Conservation (phyloP, 2,113 vertebrate genomes). For the Sylvietta virens region DNA sequence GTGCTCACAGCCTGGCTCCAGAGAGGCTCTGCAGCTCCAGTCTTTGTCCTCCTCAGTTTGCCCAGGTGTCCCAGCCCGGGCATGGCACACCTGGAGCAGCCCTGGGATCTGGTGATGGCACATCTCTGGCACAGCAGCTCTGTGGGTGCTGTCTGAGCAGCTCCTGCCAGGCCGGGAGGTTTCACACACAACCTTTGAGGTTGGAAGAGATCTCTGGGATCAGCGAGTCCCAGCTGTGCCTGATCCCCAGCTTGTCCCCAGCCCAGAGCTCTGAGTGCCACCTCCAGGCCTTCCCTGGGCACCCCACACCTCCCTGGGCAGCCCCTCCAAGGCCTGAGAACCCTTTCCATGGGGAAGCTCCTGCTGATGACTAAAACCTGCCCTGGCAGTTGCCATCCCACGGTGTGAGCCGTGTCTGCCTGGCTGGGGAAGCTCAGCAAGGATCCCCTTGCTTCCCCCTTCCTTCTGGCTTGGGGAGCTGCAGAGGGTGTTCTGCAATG, state of each 20-base stretch:
- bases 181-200: not conserved
- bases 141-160: not conserved
- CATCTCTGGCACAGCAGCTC: not conserved
- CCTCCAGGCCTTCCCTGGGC: fast-evolving
- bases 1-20: not conserved
- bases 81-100: fast-evolving
- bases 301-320: not conserved
- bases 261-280: not conserved
- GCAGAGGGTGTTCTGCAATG: slow-evolving; percentile 6
- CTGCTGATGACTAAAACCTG: fast-evolving
- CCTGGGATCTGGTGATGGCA: fast-evolving
- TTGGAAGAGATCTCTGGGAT: fast-evolving
- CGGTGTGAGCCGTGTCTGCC: not conserved
- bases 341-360: not conserved
- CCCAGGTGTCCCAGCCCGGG: not conserved
- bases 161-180: not conserved
- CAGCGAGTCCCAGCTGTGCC: fast-evolving
- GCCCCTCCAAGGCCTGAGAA: fast-evolving
- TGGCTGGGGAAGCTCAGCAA: not conserved
- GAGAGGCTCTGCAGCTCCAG: not conserved
- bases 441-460: not conserved
- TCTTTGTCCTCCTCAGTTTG: not conserved
- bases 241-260: fast-evolving
- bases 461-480: not conserved
- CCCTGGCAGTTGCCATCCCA: not conserved